These are phyloP conservation scores for Argyrosomus regius DNA, from an alignment of 2,797 vertebrate genomes.

Conservation along the genomic window DNA sequence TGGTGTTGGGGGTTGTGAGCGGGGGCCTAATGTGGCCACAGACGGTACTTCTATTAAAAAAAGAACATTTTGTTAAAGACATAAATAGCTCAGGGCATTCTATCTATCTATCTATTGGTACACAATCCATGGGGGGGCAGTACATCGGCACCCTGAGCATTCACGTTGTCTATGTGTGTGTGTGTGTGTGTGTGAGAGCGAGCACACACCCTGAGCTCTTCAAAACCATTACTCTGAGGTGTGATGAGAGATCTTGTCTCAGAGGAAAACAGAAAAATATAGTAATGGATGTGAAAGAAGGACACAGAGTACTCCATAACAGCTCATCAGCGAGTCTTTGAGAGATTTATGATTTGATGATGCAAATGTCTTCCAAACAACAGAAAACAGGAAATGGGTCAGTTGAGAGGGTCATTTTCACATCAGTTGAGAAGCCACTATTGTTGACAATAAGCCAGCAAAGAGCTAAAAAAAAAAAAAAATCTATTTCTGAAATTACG, in stretches of 20 bases:
- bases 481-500: conserved; percentile 12
- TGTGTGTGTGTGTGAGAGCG: not conserved
- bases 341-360: conserved; percentile 18
- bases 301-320: conserved; percentile 13
- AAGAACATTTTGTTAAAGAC: not conserved
- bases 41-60: not conserved
- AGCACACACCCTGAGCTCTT: conserved; percentile 1
- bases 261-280: conserved; percentile 35
- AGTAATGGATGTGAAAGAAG: conserved; percentile 23
- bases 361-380: conserved; percentile 24
- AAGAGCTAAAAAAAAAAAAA: conserved; percentile 4
- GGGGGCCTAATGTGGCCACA: not conserved
- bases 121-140: not conserved
- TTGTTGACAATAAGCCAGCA: conserved; percentile 11
- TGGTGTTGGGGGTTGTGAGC: not conserved
- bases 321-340: conserved; percentile 27
- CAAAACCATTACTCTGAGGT: conserved; percentile 6
- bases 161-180: conserved; percentile 1
- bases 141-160: not conserved
- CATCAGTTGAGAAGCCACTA: not conserved
- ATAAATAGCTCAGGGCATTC: conserved; percentile 1
- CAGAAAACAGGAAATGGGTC: not conserved
- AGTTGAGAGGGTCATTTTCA: not conserved
- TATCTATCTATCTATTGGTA: not conserved
- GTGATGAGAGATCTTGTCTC: conserved; percentile 27